phyloP scores from a whole-genome alignment of 2,797 vertebrate species.

The Cyclopterus lumpus region DNA sequence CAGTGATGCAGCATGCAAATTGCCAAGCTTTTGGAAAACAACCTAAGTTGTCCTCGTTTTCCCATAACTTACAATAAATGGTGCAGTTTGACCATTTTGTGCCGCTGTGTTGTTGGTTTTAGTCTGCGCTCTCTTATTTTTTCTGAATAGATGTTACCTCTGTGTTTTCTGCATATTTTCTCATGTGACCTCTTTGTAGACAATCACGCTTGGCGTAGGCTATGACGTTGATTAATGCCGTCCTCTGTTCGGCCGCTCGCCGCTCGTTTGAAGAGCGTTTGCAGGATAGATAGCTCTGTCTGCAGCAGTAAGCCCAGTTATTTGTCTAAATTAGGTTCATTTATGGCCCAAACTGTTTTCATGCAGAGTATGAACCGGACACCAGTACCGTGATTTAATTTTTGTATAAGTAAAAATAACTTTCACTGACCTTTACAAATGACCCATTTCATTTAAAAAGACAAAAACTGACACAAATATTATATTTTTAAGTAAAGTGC shows the following conservation, averaged over 20 bases:
- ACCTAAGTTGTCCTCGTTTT: background rate
- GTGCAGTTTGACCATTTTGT: background rate
- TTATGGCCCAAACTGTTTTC: background rate
- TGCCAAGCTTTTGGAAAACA: background rate
- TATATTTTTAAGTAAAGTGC: background rate
- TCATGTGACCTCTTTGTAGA: background rate
- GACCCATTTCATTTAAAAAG: too few species aligned
- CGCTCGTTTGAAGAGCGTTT: too few species aligned
- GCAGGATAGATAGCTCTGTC: too few species aligned
- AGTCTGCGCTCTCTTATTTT: background rate
- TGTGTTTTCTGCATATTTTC: background rate
- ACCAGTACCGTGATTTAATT: background rate
- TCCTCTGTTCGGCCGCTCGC: too few species aligned
- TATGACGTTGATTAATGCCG: background rate
- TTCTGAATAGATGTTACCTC: background rate
- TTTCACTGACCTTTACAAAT: too few species aligned
- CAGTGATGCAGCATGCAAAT: conserved; percentile 4
- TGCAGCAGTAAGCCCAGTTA: background rate
- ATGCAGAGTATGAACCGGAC: background rate
- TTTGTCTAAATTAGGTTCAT: background rate
- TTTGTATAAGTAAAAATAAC: too few species aligned
- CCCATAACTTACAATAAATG: background rate
- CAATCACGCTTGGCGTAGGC: background rate
- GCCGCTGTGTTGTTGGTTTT: background rate
- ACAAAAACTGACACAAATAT: too few species aligned